A percentile compares a stretch with the other conserved stretches of the same genome.
These are phyloP conservation scores for Drosophila pruinosa DNA, from an alignment of 1,140 invertebrate genomes.

Conservation along the genomic window DNA sequence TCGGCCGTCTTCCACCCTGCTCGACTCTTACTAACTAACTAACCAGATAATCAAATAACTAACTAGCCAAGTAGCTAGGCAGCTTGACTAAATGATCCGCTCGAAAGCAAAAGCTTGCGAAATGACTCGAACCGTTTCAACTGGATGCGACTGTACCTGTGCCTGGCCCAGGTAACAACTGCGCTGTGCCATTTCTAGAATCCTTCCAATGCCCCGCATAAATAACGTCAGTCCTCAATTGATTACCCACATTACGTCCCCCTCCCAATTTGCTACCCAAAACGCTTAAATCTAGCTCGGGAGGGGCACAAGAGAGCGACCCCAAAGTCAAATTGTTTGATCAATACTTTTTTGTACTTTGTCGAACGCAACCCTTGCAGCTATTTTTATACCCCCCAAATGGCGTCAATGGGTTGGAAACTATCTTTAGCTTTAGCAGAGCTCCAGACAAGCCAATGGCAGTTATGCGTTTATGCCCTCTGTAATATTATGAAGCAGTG, in stretches of 20 bases:
- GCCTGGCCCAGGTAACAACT: constrained; percentile 37
- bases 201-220: constrained; percentile 37
- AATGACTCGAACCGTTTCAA: constrained; percentile 13
- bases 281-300: neutral
- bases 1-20: constrained; percentile 54
- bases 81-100: constrained; percentile 1
- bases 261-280: too few relatives aligned
- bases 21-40: constrained; percentile 71
- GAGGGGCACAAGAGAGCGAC: neutral
- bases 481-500: constrained; percentile 43
- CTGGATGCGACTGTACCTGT: constrained; percentile 45
- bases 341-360: constrained; percentile 48
- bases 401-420: constrained; percentile 39
- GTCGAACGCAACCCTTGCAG: constrained; percentile 45
- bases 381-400: constrained; percentile 8
- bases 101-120: constrained; percentile 25
- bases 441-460: constrained; percentile 8
- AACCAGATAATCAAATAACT: constrained; percentile 11
- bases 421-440: constrained; percentile 5
- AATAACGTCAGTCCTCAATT: constrained; percentile 3
- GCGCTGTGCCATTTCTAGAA: constrained; percentile 27
- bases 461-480: constrained; percentile 56
- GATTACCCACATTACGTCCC: neutral
- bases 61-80: constrained; percentile 7
- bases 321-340: constrained; percentile 55